Conservation (phyloP, 2,888 invertebrate species). For the Vesta saturnalis region DNA sequence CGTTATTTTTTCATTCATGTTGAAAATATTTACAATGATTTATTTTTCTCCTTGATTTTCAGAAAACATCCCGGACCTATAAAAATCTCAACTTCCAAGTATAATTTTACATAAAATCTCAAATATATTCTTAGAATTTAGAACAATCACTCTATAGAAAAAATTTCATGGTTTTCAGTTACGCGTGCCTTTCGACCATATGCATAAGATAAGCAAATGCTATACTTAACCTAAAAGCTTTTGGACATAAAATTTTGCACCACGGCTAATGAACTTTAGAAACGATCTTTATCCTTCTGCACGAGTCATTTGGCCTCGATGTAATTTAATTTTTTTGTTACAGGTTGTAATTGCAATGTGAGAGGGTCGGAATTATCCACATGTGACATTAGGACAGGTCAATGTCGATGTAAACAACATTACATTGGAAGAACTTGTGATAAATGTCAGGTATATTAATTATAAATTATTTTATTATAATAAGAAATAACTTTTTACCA, state of each 20-base stretch:
- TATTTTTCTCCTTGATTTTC: not conserved
- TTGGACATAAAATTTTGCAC: not conserved
- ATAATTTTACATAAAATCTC: too few relatives aligned
- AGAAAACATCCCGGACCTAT: too few relatives aligned
- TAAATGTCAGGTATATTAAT: conserved; percentile 71
- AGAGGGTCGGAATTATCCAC: conserved; percentile 74
- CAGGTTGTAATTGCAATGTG: conserved; percentile 88
- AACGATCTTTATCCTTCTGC: not conserved
- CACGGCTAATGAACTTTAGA: not conserved
- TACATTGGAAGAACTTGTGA: conserved; percentile 80
- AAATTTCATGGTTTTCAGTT: too few relatives aligned
- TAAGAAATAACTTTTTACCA: too few relatives aligned
- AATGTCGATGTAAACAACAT: conserved; percentile 78
- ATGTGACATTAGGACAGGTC: conserved; percentile 81
- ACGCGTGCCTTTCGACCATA: too few relatives aligned
- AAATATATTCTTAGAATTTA: not conserved
- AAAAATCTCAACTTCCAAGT: not conserved
- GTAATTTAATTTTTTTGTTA: conserved; percentile 62
- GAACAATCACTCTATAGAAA: too few relatives aligned
- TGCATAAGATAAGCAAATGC: not conserved
- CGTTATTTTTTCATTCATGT: not conserved
- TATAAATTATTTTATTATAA: too few relatives aligned
- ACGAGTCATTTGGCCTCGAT: not conserved
- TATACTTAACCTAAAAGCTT: not conserved
- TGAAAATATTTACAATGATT: not conserved